Conservation (phyloP, 2,797 vertebrate genomes). For the Numenius phaeopus region DNA sequence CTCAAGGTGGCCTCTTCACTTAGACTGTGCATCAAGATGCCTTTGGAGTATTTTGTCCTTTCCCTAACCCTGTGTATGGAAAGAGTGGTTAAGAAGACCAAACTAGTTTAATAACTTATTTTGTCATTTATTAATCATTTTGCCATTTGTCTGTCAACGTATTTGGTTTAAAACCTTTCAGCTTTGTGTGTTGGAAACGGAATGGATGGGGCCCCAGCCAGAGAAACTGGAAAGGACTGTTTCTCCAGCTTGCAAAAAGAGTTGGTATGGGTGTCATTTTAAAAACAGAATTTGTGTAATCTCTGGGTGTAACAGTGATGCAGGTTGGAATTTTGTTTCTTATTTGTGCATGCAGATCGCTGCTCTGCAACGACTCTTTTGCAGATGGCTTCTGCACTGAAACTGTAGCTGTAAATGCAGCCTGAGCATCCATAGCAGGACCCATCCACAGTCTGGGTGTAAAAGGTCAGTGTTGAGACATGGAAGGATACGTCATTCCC, state of each 20-base stretch:
- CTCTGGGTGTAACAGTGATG: neutral
- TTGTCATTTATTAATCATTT: neutral
- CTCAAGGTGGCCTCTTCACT: neutral
- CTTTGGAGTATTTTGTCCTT: neutral
- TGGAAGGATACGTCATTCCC: neutral
- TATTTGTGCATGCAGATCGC: neutral
- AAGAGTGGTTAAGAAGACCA: neutral
- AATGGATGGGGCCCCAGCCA: neutral
- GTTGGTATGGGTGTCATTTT: neutral
- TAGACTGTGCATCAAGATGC: neutral
- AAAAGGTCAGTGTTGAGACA: neutral
- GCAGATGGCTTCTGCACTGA: neutral
- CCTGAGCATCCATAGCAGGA: neutral
- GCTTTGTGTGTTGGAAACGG: neutral
- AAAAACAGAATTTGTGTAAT: neutral
- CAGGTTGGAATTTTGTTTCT: neutral
- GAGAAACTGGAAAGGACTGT: neutral
- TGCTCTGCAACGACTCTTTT: neutral
- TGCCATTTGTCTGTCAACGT: accelerated
- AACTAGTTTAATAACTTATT: neutral
- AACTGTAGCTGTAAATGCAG: neutral
- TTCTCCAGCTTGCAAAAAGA: neutral
- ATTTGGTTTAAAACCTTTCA: neutral
- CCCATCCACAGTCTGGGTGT: neutral
- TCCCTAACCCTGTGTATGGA: neutral